Percentiles rank a stretch among this genome's conserved stretches.
Evolutionary conservation across 2,888 invertebrate genomes (phyloP).

Genomic region (Sussaba pulchella): DNA sequence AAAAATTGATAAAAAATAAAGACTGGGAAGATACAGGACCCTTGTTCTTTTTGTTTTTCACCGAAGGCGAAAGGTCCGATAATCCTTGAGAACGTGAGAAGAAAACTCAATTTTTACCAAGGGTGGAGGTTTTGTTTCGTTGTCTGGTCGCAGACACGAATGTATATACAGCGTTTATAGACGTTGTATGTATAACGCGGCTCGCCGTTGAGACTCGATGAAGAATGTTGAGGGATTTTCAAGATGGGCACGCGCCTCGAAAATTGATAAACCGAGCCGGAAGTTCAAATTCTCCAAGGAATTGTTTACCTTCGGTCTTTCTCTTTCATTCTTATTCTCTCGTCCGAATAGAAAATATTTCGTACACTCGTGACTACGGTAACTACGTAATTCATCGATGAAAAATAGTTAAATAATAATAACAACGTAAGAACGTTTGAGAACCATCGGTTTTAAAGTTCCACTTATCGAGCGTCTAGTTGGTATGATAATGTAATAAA

Average conservation of each 20-base stretch:
- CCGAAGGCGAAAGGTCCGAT: conserved; percentile 67
- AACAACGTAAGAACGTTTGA: conserved; percentile 72
- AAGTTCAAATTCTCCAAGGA: conserved; percentile 44
- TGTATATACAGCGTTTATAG: conserved; percentile 32
- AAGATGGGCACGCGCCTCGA: conserved; percentile 34
- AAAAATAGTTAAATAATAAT: conserved; percentile 7
- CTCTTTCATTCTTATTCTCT: no score
- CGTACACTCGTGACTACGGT: no score
- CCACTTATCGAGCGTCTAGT: conserved; percentile 83
- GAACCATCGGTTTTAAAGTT: conserved; percentile 81
- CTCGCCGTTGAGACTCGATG: conserved; percentile 48
- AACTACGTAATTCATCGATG: no score
- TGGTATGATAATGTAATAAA: conserved; percentile 85
- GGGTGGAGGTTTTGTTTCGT: conserved; percentile 36
- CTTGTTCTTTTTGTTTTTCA: conserved; percentile 58
- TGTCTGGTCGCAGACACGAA: conserved; percentile 3
- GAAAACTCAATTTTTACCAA: conserved; percentile 78
- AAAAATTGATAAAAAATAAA: not conserved
- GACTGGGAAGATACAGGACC: conserved; percentile 74
- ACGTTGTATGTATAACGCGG: conserved; percentile 14
- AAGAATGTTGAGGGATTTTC: conserved; percentile 63
- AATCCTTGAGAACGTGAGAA: conserved; percentile 78
- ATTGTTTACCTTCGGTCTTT: not conserved
- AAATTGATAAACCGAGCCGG: conserved; percentile 59
- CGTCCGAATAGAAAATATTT: no score